A percentile compares a stretch with the other conserved stretches of the same genome.
Evolutionary conservation across 35 echinoderm and acorn worm species (phyloP).

Genomic region (Acanthaster planci): DNA sequence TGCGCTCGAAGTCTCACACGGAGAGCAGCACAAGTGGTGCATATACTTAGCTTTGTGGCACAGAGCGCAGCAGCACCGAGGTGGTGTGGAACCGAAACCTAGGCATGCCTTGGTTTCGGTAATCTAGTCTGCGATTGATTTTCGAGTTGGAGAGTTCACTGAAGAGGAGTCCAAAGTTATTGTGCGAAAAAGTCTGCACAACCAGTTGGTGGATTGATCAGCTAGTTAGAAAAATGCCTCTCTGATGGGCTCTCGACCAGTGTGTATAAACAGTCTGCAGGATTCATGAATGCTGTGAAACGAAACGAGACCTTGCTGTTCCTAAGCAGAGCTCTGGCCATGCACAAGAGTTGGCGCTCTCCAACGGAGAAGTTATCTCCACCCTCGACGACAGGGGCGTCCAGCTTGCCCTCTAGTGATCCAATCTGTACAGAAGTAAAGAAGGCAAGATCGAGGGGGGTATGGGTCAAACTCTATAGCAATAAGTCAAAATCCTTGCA

Average conservation of each 20-base stretch:
- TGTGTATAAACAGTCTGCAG: neutral
- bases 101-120: too few species aligned
- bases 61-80: too few species aligned
- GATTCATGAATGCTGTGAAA: neutral
- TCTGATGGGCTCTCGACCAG: neutral
- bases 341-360: constrained; percentile 95
- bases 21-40: too few species aligned
- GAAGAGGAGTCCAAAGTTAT: neutral
- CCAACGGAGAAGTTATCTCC: constrained; percentile 99
- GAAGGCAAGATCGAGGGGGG: too few species aligned
- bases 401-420: constrained; percentile 65
- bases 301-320: constrained; percentile 72
- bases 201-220: neutral
- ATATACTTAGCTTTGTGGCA: too few species aligned
- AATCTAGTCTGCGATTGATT: too few species aligned
- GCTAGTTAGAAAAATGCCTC: neutral
- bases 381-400: constrained; percentile 82
- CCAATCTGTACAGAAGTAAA: constrained; percentile 81
- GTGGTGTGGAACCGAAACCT: too few species aligned
- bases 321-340: constrained; percentile 94
- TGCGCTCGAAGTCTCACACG: too few species aligned
- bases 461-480: too few species aligned
- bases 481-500: too few species aligned
- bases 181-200: neutral
- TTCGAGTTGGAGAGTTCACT: too few species aligned